These are phyloP conservation scores for Hystrix cristata DNA, from an alignment of 2,113 vertebrate genomes.

Conservation along the genomic window DNA sequence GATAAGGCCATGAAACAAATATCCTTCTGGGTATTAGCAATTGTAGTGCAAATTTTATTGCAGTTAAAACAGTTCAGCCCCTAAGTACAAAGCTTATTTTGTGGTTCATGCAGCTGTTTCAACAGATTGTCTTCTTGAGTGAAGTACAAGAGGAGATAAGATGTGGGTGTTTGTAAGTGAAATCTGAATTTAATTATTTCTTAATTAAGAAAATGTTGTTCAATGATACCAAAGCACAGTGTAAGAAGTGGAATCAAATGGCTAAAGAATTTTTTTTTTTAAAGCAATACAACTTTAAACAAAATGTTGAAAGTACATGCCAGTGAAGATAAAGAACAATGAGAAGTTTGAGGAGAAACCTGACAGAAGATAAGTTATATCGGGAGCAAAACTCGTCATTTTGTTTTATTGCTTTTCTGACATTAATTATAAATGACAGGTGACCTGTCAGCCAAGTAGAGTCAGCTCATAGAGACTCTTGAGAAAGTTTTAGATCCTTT, in stretches of 20 bases:
- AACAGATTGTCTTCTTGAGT: constrained; percentile 83
- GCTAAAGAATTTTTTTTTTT: constrained; percentile 70
- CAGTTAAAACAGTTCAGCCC: constrained; percentile 82
- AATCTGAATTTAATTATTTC: constrained; percentile 86
- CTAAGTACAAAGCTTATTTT: constrained; percentile 84
- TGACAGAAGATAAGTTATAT: constrained; percentile 78
- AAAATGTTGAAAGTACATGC: constrained; percentile 68
- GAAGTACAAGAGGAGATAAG: constrained; percentile 80
- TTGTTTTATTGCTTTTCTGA: constrained; percentile 82
- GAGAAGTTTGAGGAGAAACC: constrained; percentile 76
- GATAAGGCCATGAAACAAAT: constrained; percentile 79
- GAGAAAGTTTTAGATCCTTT: constrained; percentile 69
- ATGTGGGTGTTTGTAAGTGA: constrained; percentile 79
- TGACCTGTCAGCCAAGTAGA: constrained; percentile 76
- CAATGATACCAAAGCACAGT: constrained; percentile 80
- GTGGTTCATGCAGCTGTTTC: constrained; percentile 84
- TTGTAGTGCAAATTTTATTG: constrained; percentile 81
- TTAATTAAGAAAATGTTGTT: constrained; percentile 86
- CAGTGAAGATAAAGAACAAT: constrained; percentile 38
- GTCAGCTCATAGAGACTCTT: constrained; percentile 45
- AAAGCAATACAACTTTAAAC: constrained; percentile 42
- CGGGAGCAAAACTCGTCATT: constrained; percentile 84
- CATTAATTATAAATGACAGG: constrained; percentile 86
- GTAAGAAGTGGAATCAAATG: constrained; percentile 79
- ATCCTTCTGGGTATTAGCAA: constrained; percentile 79